Evolutionary conservation across 1,140 invertebrate species (phyloP).

Genomic region (Frieseomelitta varia): DNA sequence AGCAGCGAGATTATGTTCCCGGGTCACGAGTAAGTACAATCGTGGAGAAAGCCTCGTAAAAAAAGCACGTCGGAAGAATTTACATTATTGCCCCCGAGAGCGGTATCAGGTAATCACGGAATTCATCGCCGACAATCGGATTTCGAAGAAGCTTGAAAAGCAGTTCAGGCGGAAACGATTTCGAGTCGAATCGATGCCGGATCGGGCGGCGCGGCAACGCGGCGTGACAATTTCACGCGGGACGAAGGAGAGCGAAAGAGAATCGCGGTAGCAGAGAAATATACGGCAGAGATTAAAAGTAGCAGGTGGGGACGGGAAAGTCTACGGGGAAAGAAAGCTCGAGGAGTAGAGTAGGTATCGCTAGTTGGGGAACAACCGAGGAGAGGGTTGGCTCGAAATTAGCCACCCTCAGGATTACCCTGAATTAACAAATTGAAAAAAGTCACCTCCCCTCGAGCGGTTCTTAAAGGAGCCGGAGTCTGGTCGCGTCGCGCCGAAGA

Average conservation of each 20-base stretch:
- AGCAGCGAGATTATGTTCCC: slow-evolving; percentile 52
- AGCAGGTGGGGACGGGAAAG: slow-evolving; percentile 45
- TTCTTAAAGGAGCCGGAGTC: slow-evolving; percentile 56
- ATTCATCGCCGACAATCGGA: slow-evolving; percentile 63
- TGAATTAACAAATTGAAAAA: slow-evolving; percentile 80
- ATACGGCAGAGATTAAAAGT: slow-evolving; percentile 72
- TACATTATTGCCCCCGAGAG: slow-evolving; percentile 59
- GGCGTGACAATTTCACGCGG: slow-evolving; percentile 31
- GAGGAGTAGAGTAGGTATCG: slow-evolving; percentile 34
- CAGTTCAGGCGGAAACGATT: not conserved
- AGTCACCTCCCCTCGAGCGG: slow-evolving; percentile 59
- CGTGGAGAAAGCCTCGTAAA: slow-evolving; percentile 58
- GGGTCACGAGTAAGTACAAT: slow-evolving; percentile 59
- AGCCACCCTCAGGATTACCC: slow-evolving; percentile 75
- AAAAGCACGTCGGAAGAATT: slow-evolving; percentile 60
- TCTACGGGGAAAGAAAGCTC: slow-evolving; percentile 41
- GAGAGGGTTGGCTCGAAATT: slow-evolving; percentile 69
- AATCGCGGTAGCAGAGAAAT: slow-evolving; percentile 36
- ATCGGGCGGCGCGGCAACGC: slow-evolving; percentile 8
- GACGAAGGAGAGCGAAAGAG: not conserved
- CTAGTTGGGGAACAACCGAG: slow-evolving; percentile 4
- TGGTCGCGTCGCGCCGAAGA: slow-evolving; percentile 20
- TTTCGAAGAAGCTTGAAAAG: slow-evolving; percentile 39
- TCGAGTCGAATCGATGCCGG: too few species aligned
- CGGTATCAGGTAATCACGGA: slow-evolving; percentile 59